These are phyloP conservation scores for Gobio gobio DNA, from an alignment of 2,113 vertebrate genomes.

Conservation along the genomic window DNA sequence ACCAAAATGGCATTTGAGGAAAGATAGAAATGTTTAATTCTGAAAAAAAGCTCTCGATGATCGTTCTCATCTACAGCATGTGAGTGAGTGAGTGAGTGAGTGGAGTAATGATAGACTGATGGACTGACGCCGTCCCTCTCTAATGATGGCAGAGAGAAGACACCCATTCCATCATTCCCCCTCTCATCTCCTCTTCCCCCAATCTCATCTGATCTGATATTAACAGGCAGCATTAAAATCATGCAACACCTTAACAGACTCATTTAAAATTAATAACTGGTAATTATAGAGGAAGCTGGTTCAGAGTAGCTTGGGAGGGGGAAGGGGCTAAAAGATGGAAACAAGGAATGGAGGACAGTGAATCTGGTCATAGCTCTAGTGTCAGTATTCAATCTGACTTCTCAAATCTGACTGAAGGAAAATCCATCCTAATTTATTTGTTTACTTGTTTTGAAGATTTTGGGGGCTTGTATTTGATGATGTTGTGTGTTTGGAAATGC, in stretches of 20 bases:
- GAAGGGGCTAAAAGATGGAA: slow-evolving; percentile 51
- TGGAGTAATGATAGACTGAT: slow-evolving; percentile 39
- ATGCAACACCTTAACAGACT: slow-evolving; percentile 77
- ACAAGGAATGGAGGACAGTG: slow-evolving; percentile 8
- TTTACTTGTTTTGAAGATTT: neutral
- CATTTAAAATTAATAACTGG: slow-evolving; percentile 83
- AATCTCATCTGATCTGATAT: slow-evolving; percentile 78
- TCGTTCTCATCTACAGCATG: neutral
- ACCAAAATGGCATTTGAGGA: neutral
- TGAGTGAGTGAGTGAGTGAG: neutral
- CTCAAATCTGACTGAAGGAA: neutral
- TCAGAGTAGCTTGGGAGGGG: slow-evolving; percentile 61
- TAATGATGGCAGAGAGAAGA: slow-evolving; percentile 74
- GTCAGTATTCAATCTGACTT: neutral
- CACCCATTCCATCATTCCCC: slow-evolving; percentile 74
- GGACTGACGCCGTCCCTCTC: slow-evolving; percentile 34
- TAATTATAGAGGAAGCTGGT: slow-evolving; percentile 75
- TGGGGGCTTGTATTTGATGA: neutral
- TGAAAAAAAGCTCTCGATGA: neutral
- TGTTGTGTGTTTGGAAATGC: neutral
- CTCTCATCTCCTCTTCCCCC: slow-evolving; percentile 60
- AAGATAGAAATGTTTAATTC: neutral
- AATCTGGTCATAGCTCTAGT: neutral
- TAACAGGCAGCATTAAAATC: slow-evolving; percentile 81
- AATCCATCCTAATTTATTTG: neutral